Percentiles rank a stretch among this genome's conserved stretches.
Conservation (phyloP, 2,797 vertebrate species). For the Enteromius argenteus region DNA sequence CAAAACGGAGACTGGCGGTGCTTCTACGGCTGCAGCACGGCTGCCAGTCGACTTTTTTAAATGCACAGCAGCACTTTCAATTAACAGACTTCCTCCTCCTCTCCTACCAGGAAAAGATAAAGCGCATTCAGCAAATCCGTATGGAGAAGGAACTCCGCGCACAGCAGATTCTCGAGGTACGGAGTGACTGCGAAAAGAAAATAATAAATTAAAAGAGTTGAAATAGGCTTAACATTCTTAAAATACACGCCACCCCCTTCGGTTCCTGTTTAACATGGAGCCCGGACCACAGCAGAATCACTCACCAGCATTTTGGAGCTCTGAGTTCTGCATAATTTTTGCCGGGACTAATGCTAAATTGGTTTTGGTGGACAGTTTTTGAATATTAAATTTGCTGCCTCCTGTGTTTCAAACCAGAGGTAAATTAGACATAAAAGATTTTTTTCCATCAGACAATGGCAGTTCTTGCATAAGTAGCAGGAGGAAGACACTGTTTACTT, state of each 20-base stretch:
- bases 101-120: slow-evolving; percentile 94
- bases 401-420: slow-evolving; percentile 80
- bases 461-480: slow-evolving; percentile 83
- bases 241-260: slow-evolving; percentile 53
- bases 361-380: slow-evolving; percentile 83
- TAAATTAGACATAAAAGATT: slow-evolving; percentile 83
- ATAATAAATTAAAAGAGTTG: slow-evolving; percentile 58
- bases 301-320: slow-evolving; percentile 78
- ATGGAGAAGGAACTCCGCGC: slow-evolving; percentile 99
- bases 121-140: slow-evolving; percentile 98
- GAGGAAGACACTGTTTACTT: slow-evolving; percentile 71
- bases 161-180: slow-evolving; percentile 98
- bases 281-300: slow-evolving; percentile 76
- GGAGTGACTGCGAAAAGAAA: slow-evolving; percentile 70
- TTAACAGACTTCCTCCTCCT: slow-evolving; percentile 66
- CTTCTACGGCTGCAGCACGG: slow-evolving; percentile 41
- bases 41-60: slow-evolving; percentile 55
- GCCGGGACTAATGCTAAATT: slow-evolving; percentile 85
- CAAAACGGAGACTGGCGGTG: not conserved
- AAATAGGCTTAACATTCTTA: slow-evolving; percentile 80
- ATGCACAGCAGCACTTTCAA: slow-evolving; percentile 65
- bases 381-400: slow-evolving; percentile 84
- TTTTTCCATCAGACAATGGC: slow-evolving; percentile 81
- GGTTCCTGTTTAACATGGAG: slow-evolving; percentile 57
- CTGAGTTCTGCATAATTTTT: slow-evolving; percentile 80